Evolutionary conservation across 1,140 invertebrate genomes (phyloP), one percentile per base, ranked within the genome.

Genomic region (Lucilia cuprina): DNA sequence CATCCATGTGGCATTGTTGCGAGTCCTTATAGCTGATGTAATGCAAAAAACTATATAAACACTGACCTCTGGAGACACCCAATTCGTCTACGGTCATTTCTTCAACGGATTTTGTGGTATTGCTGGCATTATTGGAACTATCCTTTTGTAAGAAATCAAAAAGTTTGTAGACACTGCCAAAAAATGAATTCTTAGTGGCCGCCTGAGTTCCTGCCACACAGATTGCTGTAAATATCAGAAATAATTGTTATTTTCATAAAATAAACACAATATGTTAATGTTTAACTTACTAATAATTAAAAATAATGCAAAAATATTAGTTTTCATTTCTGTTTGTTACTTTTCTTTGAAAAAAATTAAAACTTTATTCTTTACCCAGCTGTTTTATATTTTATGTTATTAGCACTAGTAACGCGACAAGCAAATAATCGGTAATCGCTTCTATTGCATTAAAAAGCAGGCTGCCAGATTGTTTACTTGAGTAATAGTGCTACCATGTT

Each of bases 51-150:
- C 83, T 84, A 55, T 90, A 89, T 0, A 82, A 84, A 55, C 87
- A 86, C 17, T 87, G 86, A 0, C 89, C 89, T 0, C 86, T 85
- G 0, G 86, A 87, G 8, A 85, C 84, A n/a, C 85, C 87, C 82
- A 87, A 47, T 21, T 87, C 83, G 5, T 85, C 84, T 9, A 65
- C 25, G 3, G 84, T 83, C 84, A 85, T 85, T 13, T 85, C 47
- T 25, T 78, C 82, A 14, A 85, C 47, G 2, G 82, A 49, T 34
- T 83, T 85, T 17, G 83, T 82, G 41, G 34, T 65, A 9, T 78
- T 84, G 19, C 34, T 74, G 55, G 47, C 80, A 74, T 21, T 70
- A 14, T 49, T 82, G n/a, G n/a, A 17, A 21, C 74, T 80, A 49
- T 80, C 77, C 41, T 80, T 80, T 80, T 80, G 77, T 30, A 80